Evolutionary conservation across 2,113 vertebrate genomes (phyloP).

Genomic region (Sander lucioperca): DNA sequence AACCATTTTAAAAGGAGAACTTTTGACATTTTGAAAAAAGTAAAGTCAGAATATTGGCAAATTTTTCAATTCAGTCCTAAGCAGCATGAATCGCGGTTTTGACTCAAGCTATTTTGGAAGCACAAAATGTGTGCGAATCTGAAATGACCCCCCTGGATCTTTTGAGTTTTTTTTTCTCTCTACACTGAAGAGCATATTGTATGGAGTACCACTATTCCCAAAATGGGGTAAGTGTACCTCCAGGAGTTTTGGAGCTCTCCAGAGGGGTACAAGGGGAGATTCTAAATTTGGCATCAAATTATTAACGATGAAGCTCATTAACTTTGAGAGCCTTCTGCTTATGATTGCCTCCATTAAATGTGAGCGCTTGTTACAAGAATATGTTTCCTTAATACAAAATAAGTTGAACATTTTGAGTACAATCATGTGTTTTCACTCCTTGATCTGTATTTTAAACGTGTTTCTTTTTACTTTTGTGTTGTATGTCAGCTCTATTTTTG

Average conservation of each 20-base stretch:
- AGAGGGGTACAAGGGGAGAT: slow-evolving; percentile 46
- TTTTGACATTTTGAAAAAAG: slow-evolving; percentile 16
- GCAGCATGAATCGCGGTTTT: slow-evolving; percentile 12
- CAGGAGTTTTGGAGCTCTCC: slow-evolving; percentile 69
- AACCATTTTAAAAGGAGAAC: neutral
- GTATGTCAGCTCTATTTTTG: slow-evolving; percentile 2
- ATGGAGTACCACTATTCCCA: slow-evolving; percentile 61
- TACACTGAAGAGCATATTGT: slow-evolving; percentile 41
- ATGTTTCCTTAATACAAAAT: slow-evolving; percentile 28
- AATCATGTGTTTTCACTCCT: slow-evolving; percentile 12
- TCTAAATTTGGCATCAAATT: slow-evolving; percentile 75
- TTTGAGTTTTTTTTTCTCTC: slow-evolving; percentile 14
- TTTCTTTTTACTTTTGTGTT: slow-evolving; percentile 12
- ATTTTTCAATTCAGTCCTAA: slow-evolving; percentile 23
- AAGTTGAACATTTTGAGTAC: slow-evolving; percentile 8
- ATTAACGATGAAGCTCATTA: slow-evolving; percentile 77
- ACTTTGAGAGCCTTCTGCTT: slow-evolving; percentile 60
- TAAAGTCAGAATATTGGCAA: neutral
- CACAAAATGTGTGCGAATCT: slow-evolving; percentile 22
- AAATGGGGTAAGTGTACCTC: slow-evolving; percentile 75
- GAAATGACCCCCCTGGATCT: slow-evolving; percentile 49
- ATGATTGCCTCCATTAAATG: slow-evolving; percentile 57
- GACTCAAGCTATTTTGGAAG: slow-evolving; percentile 32
- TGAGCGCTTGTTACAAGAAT: slow-evolving; percentile 47
- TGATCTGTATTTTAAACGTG: neutral